Evolutionary conservation across 2,888 invertebrate species (phyloP).

Genomic region (Pardosa pseudoannulata): DNA sequence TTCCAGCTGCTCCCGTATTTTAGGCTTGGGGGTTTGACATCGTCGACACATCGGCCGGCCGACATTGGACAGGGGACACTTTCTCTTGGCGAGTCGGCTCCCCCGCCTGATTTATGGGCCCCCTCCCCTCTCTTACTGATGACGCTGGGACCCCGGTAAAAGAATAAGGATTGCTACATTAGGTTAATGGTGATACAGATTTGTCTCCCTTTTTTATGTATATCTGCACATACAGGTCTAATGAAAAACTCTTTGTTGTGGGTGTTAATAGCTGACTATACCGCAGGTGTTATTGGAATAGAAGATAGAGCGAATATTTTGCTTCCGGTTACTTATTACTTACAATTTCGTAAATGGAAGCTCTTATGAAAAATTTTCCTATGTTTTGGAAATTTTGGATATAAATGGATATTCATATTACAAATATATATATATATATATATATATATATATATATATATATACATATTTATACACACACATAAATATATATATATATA

Average conservation of each 20-base stretch:
- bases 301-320: too few relatives aligned
- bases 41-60: not conserved
- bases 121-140: slow-evolving; percentile 35
- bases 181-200: slow-evolving; percentile 63
- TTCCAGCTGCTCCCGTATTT: slow-evolving; percentile 18
- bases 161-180: slow-evolving; percentile 68
- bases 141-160: slow-evolving; percentile 46
- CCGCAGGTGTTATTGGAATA: too few relatives aligned
- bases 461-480: too few relatives aligned
- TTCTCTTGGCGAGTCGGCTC: not conserved
- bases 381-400: too few relatives aligned
- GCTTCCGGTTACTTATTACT: too few relatives aligned
- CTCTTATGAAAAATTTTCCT: too few relatives aligned
- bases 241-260: not conserved
- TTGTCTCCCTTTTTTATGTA: slow-evolving; percentile 62
- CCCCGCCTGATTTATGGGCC: slow-evolving; percentile 49
- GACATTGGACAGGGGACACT: slow-evolving; percentile 31
- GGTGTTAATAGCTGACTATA: not conserved
- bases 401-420: too few relatives aligned
- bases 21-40: slow-evolving; percentile 31
- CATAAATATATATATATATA: too few relatives aligned
- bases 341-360: too few relatives aligned
- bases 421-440: too few relatives aligned
- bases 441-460: too few relatives aligned
- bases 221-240: not conserved